A percentile compares a stretch with the other conserved stretches of the same genome.
These are phyloP conservation scores for Xestia rhomboidea DNA, from an alignment of 2,888 invertebrate genomes.

Conservation along the genomic window DNA sequence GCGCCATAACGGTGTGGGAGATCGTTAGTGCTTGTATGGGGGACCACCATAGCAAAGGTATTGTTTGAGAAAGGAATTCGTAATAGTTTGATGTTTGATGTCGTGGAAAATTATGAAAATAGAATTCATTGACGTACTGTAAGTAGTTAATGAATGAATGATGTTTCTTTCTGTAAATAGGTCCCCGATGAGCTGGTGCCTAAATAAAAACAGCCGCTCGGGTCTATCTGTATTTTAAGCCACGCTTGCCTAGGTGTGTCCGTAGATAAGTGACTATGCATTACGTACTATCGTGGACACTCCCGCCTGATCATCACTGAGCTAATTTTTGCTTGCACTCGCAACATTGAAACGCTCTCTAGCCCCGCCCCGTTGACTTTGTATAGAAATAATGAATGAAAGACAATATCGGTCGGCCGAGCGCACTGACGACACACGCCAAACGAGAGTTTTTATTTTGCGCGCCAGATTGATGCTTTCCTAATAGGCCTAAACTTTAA, in stretches of 20 bases:
- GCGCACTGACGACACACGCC: no score
- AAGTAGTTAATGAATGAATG: not conserved
- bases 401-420: no score
- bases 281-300: no score
- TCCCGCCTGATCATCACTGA: no score
- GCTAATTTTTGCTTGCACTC: no score
- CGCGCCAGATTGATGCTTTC: no score
- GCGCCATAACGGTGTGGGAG: constrained; percentile 33
- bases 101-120: constrained; percentile 12
- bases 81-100: constrained; percentile 32
- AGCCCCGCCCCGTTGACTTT: no score
- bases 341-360: no score
- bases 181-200: not conserved
- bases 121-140: not conserved
- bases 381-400: no score
- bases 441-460: no score
- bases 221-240: not conserved
- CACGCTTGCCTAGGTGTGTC: not conserved
- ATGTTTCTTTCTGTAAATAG: not conserved
- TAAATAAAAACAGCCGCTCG: not conserved
- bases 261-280: not conserved
- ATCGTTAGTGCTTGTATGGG: constrained; percentile 60
- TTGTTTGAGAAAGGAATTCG: constrained; percentile 49
- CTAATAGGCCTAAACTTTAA: no score
- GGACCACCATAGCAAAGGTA: constrained; percentile 62